These are phyloP conservation scores for Pterocles burchelli DNA, from an alignment of 2,113 vertebrate species.

Conservation along the genomic window DNA sequence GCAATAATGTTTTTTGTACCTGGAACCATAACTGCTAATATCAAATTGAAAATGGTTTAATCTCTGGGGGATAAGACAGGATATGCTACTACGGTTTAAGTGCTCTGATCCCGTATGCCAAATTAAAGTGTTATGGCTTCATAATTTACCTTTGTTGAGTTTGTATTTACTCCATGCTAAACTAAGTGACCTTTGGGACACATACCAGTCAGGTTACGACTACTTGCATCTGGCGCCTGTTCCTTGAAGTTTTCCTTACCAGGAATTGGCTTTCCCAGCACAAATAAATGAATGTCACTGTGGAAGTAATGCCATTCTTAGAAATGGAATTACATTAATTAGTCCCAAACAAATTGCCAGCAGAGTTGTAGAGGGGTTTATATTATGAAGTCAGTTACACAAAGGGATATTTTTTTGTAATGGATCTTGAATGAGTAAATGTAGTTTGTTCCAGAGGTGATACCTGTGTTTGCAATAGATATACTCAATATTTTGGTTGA, in stretches of 20 bases:
- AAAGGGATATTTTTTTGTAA: conserved; percentile 32
- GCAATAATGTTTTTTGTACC: conserved; percentile 2
- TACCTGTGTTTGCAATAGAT: conserved; percentile 49
- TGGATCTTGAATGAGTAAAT: neutral
- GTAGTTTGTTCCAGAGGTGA: conserved; percentile 32
- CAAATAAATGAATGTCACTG: neutral
- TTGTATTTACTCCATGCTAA: neutral
- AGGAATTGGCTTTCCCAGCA: conserved; percentile 13
- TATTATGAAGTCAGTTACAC: neutral
- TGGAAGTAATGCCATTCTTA: neutral
- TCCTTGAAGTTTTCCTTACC: neutral
- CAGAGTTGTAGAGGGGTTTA: neutral
- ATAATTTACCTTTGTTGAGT: neutral
- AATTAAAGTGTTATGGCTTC: neutral
- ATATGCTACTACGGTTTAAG: neutral
- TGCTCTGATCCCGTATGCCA: neutral
- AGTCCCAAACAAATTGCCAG: neutral
- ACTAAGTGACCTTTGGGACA: conserved; percentile 67
- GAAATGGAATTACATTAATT: neutral
- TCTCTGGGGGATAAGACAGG: neutral
- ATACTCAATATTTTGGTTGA: conserved; percentile 49
- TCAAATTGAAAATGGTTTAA: neutral
- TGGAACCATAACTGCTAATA: neutral
- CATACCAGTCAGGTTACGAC: neutral
- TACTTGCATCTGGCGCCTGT: neutral